A percentile compares a stretch with the other conserved stretches of the same genome.
phyloP scores from a whole-genome alignment of 2,888 invertebrate genomes.

The Diadromus collaris region DNA sequence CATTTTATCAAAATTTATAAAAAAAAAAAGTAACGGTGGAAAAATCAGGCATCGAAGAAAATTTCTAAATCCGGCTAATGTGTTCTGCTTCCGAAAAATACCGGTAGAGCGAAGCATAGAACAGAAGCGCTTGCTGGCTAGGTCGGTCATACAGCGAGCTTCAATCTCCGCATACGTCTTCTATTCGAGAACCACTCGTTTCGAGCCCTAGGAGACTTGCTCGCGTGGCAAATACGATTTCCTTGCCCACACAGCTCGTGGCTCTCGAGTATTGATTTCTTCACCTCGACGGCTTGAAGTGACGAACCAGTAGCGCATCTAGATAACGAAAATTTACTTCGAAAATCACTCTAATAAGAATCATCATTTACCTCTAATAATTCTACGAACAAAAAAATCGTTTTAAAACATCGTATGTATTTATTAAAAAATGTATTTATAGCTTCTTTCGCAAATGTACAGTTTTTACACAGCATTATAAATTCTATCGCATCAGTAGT shows the following conservation, averaged over 20 bases:
- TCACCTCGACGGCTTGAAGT: conserved; percentile 34
- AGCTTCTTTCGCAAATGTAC: no score
- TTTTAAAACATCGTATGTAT: not conserved
- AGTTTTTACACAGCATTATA: no score
- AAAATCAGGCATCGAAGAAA: not conserved
- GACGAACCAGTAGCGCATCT: conserved; percentile 44
- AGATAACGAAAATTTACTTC: not conserved
- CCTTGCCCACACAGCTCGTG: conserved; percentile 18
- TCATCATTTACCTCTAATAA: not conserved
- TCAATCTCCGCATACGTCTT: conserved; percentile 2
- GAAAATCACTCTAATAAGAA: not conserved
- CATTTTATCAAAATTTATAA: no score
- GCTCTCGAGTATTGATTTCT: conserved; percentile 54
- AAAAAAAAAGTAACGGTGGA: not conserved
- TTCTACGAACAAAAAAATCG: not conserved
- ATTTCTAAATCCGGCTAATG: not conserved
- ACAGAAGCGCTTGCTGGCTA: conserved; percentile 2
- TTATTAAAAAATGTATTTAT: no score
- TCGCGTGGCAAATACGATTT: conserved; percentile 59
- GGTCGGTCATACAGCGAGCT: conserved; percentile 40
- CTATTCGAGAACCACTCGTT: conserved; percentile 26
- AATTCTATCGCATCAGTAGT: not conserved
- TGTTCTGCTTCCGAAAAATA: not conserved
- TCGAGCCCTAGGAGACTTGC: conserved; percentile 21
- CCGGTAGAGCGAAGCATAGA: conserved; percentile 37